phyloP scores from a whole-genome alignment of 2,113 vertebrate species.

The Rhinopomastus cyanomelas region DNA sequence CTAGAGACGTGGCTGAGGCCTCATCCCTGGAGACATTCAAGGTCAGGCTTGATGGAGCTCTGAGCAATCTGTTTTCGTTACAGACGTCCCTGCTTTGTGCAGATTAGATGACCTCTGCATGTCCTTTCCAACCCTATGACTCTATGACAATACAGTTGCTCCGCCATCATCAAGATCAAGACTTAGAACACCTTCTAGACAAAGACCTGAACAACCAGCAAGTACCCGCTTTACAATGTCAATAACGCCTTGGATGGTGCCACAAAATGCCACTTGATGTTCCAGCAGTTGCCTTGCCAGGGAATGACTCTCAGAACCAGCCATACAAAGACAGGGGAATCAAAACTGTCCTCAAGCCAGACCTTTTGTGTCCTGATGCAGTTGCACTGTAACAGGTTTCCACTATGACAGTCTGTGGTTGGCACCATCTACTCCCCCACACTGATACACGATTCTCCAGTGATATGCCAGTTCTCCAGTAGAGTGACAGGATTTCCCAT shows the following conservation, averaged over 20 bases:
- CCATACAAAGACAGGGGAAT: accelerated
- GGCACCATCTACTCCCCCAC: neutral
- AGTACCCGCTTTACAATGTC: accelerated
- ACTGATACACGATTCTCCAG: neutral
- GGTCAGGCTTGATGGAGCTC: no score
- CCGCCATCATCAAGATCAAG: neutral
- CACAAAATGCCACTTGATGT: neutral
- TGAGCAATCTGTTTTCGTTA: no score
- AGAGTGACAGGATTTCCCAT: neutral
- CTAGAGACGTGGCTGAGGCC: no score
- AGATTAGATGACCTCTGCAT: no score
- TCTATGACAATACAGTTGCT: neutral
- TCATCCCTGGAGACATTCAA: no score
- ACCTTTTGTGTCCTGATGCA: neutral
- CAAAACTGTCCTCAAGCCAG: neutral
- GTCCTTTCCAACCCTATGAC: no score
- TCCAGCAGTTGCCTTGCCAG: accelerated
- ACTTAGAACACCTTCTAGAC: neutral
- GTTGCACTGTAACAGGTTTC: neutral
- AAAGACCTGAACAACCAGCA: neutral
- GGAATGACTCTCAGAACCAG: neutral
- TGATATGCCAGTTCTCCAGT: accelerated
- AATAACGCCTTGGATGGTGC: neutral
- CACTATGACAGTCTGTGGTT: neutral
- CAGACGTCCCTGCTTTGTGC: no score